Conservation (phyloP, 92 coral and sea anemone species). For the Galaxea fascicularis region DNA sequence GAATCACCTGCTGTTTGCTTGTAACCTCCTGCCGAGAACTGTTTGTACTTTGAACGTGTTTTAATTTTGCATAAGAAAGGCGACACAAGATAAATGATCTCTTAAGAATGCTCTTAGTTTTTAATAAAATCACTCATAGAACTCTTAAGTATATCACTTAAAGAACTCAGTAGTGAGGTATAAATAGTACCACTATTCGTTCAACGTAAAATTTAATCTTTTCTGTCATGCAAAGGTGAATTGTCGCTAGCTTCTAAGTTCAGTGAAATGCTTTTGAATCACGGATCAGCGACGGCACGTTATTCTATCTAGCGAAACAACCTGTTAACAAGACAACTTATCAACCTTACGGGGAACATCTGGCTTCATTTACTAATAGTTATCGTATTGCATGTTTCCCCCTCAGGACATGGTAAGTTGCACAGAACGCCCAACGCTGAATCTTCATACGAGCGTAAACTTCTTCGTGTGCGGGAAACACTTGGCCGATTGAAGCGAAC, state of each 20-base stretch:
- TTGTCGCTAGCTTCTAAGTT: neutral
- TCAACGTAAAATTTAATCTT: neutral
- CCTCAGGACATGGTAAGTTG: slow-evolving; percentile 19
- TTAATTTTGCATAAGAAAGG: slow-evolving; percentile 3
- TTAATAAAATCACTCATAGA: neutral
- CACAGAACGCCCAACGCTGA: slow-evolving; percentile 47
- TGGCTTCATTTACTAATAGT: slow-evolving; percentile 11
- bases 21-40: neutral
- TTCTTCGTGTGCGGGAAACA: slow-evolving; percentile 80
- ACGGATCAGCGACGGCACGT: neutral
- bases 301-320: neutral
- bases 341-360: slow-evolving; percentile 20
- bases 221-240: neutral
- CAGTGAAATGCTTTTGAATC: neutral
- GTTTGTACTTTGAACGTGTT: slow-evolving; percentile 1
- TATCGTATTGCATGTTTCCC: neutral
- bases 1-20: neutral
- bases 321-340: neutral
- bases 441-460: slow-evolving; percentile 75
- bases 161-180: neutral
- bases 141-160: neutral
- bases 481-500: slow-evolving; percentile 80
- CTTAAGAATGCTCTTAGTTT: neutral
- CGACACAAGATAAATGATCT: neutral
- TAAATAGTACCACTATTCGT: no score